These are phyloP conservation scores for Bombus terrestris DNA, from an alignment of 1,140 invertebrate genomes.

Conservation along the genomic window DNA sequence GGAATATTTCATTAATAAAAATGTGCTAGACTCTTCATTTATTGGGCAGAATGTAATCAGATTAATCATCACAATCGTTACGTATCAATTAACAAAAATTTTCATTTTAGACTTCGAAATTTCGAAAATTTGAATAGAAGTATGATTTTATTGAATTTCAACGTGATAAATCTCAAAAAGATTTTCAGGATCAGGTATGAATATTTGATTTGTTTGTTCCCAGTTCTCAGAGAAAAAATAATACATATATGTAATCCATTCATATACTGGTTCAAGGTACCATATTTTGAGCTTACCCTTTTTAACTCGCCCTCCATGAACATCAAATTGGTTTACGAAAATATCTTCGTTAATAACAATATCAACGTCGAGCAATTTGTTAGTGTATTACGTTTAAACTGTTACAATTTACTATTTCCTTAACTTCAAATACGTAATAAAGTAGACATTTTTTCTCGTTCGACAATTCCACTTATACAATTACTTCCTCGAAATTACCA, in stretches of 20 bases:
- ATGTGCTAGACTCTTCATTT: too few relatives aligned
- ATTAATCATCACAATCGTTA: neutral
- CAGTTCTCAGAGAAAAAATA: neutral
- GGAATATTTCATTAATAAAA: neutral
- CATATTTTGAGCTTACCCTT: neutral
- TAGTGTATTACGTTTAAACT: neutral
- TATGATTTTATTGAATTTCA: neutral
- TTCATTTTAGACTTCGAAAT: neutral
- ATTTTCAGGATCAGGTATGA: accelerated
- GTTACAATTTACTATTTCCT: neutral
- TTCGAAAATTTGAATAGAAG: neutral
- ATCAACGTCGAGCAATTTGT: neutral
- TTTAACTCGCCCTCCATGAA: neutral
- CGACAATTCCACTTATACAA: neutral
- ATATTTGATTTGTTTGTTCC: neutral
- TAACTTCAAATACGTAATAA: neutral
- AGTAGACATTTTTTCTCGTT: neutral
- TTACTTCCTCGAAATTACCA: neutral
- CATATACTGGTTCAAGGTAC: too few relatives aligned
- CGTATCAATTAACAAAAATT: neutral
- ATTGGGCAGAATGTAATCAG: neutral
- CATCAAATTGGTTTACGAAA: neutral
- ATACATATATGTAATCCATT: too few relatives aligned
- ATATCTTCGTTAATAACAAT: neutral
- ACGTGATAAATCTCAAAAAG: neutral